Conservation (phyloP, 2,888 invertebrate species). For the Criorhina ranunculi region DNA sequence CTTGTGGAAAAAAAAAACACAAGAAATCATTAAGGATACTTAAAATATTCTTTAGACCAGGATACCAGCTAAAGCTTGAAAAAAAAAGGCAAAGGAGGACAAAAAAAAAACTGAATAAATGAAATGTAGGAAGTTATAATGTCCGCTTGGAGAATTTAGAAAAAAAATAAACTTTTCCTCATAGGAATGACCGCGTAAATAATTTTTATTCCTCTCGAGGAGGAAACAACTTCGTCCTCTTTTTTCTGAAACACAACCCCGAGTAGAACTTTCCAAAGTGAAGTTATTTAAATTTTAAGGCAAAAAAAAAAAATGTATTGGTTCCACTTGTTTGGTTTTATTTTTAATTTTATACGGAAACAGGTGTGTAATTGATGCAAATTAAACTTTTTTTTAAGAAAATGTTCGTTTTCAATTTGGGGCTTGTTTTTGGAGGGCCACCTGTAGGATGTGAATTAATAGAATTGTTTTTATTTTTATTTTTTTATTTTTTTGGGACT, state of each 20-base stretch:
- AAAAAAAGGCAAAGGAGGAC: background rate
- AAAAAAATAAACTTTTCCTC: conserved; percentile 17
- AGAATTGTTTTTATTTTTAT: too few relatives aligned
- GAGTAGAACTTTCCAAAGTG: too few relatives aligned
- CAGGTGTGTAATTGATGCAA: conserved; percentile 22
- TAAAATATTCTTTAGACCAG: background rate
- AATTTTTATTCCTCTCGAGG: conserved; percentile 18
- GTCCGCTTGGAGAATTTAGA: conserved; percentile 20
- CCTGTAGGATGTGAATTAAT: conserved; percentile 6
- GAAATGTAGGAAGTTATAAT: conserved; percentile 14
- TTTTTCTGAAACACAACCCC: background rate
- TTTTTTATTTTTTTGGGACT: background rate
- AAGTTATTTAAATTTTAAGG: background rate
- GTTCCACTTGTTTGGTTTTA: background rate
- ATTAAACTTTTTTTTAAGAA: conserved; percentile 2
- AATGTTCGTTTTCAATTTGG: background rate
- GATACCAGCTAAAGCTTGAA: background rate
- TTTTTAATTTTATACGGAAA: conserved; percentile 10
- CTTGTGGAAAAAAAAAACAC: background rate
- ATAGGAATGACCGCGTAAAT: conserved; percentile 43
- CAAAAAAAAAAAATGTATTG: background rate
- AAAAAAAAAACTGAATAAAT: background rate
- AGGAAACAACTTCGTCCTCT: background rate
- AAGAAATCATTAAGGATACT: background rate
- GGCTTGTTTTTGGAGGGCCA: background rate